These are phyloP conservation scores for Limnothrissa miodon DNA, from an alignment of 2,113 vertebrate species.

Conservation along the genomic window DNA sequence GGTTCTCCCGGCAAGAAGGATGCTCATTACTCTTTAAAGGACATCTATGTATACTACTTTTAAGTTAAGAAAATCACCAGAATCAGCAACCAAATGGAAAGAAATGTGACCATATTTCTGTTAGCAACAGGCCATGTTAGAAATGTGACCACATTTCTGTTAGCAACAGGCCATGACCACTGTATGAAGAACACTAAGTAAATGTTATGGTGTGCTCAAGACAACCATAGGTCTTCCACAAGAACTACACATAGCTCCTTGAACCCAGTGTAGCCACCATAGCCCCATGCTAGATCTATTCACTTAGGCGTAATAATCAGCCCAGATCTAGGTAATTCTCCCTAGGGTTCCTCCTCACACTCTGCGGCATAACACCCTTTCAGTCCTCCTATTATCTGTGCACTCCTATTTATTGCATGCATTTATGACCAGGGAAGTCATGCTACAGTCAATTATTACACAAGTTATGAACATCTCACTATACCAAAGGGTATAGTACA, in stretches of 20 bases:
- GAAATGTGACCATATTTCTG: too few species aligned
- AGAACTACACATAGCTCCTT: too few species aligned
- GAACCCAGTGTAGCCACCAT: too few species aligned
- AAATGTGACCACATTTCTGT: too few species aligned
- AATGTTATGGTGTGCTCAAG: too few species aligned
- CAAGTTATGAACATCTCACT: background rate
- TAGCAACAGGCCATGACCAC: too few species aligned
- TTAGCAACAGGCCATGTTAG: too few species aligned
- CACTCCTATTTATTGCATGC: background rate
- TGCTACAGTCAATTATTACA: background rate
- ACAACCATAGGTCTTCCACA: background rate
- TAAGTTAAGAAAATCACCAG: too few species aligned
- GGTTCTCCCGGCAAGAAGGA: too few species aligned
- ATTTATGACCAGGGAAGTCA: background rate
- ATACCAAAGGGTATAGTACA: background rate
- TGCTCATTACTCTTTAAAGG: background rate
- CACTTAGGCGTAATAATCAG: background rate
- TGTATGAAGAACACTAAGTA: too few species aligned
- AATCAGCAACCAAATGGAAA: too few species aligned
- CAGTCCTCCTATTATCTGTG: background rate
- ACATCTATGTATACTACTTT: too few species aligned
- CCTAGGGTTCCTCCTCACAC: background rate
- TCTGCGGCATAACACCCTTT: background rate
- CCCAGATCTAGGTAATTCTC: background rate
- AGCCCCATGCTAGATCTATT: background rate